Base-by-base conservation (phyloP, 2,888 invertebrate species). In the Idaea aversata region DNA sequence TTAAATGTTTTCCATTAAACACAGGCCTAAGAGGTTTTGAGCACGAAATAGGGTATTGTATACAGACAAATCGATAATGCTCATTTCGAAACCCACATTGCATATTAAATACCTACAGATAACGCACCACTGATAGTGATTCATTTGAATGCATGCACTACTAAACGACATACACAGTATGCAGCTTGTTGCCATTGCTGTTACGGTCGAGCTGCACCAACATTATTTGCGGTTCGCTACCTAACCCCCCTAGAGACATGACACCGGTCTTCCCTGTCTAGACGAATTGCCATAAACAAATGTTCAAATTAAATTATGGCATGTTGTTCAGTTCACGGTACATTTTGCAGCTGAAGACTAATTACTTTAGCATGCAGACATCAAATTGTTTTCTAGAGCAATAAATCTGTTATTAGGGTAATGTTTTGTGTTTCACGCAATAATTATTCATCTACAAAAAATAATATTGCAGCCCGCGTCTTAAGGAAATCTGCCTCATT, bases 221-320 rank as follows among this genome's bases (percentile, higher is more conserved):
- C 83, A 86, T 84, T 82, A 87, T 90, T 90, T 90, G 88, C 89
- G 86, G 87, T 85, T 84, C 82, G 83, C 86, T 85, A 87, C 84
- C 81, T 84, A 85, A 83, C 80, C 86, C 84, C 86, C 83, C 74
- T 77, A 71, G 86, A 82, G 85, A 82, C 77, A 81, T 75, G 81
- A 85, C 79, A 82, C 81, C 73, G 72, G 77, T 79, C 83, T 85
- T 85, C 82, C 84, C 80, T 72, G 88, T 88, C 88, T 89, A 88
- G 88, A 88, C 88, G 72, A 82, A 80, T 70, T 78, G 80, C 80
- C 78, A 80, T 74, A 65, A 70, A 69, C 68, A 67, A 72, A 69
- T 61, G 65, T 64, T 63, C 62, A 68, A 62, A 70, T 65, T 67
- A 59, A 66, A 63, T 65, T 68, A 63, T 58, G 57, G 63, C 59